Evolutionary conservation across 2,888 invertebrate species (phyloP).

Genomic region (Priapulus caudatus): DNA sequence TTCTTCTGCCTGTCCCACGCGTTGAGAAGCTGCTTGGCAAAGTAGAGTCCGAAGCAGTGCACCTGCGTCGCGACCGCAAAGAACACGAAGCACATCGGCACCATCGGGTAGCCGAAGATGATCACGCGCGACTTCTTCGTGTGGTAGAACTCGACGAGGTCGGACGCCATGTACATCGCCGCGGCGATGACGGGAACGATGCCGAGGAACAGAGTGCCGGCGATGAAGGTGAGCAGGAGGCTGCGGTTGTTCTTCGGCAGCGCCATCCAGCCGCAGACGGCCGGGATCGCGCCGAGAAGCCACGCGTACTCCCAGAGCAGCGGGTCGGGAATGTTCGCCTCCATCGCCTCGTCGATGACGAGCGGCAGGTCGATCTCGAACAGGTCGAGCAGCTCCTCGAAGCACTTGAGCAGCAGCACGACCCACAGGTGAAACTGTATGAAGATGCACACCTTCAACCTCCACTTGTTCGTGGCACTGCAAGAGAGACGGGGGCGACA

Average conservation of each 20-base stretch:
- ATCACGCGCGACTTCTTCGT: background rate
- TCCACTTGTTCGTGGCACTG: constrained; percentile 1
- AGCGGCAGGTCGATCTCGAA: constrained; percentile 1
- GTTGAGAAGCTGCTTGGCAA: constrained; percentile 1
- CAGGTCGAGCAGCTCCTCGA: background rate
- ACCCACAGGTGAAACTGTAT: background rate
- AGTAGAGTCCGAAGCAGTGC: background rate
- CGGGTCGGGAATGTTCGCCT: background rate
- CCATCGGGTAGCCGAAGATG: constrained; percentile 1
- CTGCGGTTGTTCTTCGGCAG: background rate
- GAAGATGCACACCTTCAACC: background rate
- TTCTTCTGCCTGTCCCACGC: background rate
- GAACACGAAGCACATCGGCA: background rate
- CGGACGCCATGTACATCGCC: background rate
- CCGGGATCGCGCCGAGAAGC: background rate
- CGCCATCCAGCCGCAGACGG: background rate
- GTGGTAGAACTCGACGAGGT: background rate
- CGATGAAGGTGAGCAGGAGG: background rate
- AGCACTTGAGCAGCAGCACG: background rate
- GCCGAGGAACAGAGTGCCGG: background rate
- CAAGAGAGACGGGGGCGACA: no score
- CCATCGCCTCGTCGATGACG: constrained; percentile 1
- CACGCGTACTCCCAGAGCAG: constrained; percentile 1
- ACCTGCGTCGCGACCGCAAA: background rate
- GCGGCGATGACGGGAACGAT: background rate